Evolutionary conservation across 2,888 invertebrate genomes (phyloP).

Genomic region (Hirtodrosophila histrioides): DNA sequence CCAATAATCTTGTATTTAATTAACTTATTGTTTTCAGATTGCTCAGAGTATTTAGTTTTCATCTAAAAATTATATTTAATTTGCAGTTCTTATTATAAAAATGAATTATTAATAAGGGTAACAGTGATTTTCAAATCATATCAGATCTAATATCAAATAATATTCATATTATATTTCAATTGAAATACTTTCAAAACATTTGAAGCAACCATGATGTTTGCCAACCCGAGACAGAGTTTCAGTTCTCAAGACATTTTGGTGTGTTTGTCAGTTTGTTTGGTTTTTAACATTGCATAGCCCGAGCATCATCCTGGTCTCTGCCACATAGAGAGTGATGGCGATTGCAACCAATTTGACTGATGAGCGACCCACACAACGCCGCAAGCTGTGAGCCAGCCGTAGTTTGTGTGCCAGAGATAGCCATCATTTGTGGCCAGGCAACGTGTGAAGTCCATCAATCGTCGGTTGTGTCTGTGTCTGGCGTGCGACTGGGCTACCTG

Average conservation of each 20-base stretch:
- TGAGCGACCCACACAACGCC: constrained; percentile 76
- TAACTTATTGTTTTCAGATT: no score
- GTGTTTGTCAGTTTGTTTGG: constrained; percentile 41
- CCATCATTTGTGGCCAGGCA: constrained; percentile 60
- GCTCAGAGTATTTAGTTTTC: no score
- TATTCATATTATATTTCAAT: no score
- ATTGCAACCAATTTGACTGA: constrained; percentile 75
- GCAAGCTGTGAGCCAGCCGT: constrained; percentile 40
- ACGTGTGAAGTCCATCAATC: constrained; percentile 82
- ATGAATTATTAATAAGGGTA: no score
- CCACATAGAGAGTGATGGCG: constrained; percentile 44
- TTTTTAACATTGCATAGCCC: constrained; percentile 15
- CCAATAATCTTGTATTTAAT: no score
- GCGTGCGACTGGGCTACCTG: constrained; percentile 68
- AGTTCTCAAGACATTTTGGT: constrained; percentile 32
- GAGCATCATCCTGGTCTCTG: constrained; percentile 6
- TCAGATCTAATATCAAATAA: no score
- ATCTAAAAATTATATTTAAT: no score
- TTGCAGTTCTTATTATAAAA: no score
- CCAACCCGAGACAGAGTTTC: constrained; percentile 39
- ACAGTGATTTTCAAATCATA: no score
- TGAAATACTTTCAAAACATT: no score
- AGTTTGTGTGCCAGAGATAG: constrained; percentile 59
- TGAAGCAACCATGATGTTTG: background rate
- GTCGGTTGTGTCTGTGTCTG: constrained; percentile 58